Conservation (phyloP, 2,797 vertebrate species). For the Prionace glauca region DNA sequence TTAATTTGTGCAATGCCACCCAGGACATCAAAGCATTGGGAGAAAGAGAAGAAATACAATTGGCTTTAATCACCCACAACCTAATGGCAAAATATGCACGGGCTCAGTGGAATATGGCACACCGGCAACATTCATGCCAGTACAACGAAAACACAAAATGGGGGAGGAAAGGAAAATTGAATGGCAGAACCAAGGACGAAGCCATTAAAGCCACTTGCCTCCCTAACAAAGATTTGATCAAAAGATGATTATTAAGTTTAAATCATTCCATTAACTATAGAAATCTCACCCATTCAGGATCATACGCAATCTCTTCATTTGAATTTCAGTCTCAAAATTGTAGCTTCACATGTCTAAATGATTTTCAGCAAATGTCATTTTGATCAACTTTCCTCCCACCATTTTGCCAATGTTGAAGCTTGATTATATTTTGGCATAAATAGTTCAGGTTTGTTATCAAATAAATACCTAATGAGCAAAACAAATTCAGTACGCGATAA, state of each 20-base stretch:
- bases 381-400: neutral
- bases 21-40: neutral
- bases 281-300: neutral
- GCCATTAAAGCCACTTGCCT: neutral
- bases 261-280: neutral
- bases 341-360: neutral
- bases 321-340: neutral
- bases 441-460: neutral
- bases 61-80: neutral
- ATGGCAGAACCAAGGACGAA: neutral
- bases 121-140: neutral
- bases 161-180: neutral
- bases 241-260: neutral
- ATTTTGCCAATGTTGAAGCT: neutral
- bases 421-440: neutral
- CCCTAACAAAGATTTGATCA: neutral
- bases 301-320: neutral
- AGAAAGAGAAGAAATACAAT: neutral
- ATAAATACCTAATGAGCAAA: neutral
- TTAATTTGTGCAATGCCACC: neutral
- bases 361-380: neutral
- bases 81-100: neutral
- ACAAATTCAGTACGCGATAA: neutral
- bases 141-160: neutral
- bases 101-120: neutral